These are phyloP conservation scores for Drosophila nr. perissopoda DNA, from an alignment of 2,888 invertebrate species.

Conservation along the genomic window DNA sequence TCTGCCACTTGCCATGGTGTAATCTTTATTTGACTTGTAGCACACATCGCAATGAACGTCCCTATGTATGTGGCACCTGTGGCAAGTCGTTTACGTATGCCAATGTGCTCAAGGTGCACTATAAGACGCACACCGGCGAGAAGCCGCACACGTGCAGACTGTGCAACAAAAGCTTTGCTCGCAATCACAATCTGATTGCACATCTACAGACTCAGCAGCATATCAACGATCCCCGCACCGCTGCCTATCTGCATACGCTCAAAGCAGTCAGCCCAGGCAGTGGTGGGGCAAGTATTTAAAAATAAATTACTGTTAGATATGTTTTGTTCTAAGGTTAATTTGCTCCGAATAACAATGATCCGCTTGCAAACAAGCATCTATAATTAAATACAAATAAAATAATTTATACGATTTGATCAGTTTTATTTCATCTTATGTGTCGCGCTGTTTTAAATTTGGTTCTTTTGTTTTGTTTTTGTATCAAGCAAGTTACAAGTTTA, in stretches of 20 bases:
- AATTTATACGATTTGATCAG: slow-evolving; percentile 40
- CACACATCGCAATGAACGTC: slow-evolving; percentile 84
- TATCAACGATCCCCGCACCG: slow-evolving; percentile 78
- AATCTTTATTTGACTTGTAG: slow-evolving; percentile 43
- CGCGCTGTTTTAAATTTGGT: background rate
- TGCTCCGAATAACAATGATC: background rate
- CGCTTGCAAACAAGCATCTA: background rate
- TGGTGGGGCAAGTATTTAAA: background rate
- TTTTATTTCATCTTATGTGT: slow-evolving; percentile 51
- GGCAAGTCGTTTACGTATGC: slow-evolving; percentile 84
- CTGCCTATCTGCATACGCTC: slow-evolving; percentile 45
- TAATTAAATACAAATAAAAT: background rate
- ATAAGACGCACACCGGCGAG: slow-evolving; percentile 84
- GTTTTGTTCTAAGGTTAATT: background rate
- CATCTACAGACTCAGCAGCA: slow-evolving; percentile 83
- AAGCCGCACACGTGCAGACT: slow-evolving; percentile 83
- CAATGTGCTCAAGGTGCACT: slow-evolving; percentile 83
- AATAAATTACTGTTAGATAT: background rate
- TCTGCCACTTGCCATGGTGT: background rate
- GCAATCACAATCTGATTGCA: slow-evolving; percentile 83
- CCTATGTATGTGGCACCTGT: slow-evolving; percentile 82
- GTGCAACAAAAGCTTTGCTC: slow-evolving; percentile 83
- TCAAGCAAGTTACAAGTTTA: slow-evolving; percentile 39
- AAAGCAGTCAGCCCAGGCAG: slow-evolving; percentile 18
- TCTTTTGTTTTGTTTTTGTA: background rate